A percentile compares a stretch with the other conserved stretches of the same genome.
These are phyloP conservation scores for Microtus oregoni DNA, from an alignment of 2,113 vertebrate genomes.

Conservation along the genomic window DNA sequence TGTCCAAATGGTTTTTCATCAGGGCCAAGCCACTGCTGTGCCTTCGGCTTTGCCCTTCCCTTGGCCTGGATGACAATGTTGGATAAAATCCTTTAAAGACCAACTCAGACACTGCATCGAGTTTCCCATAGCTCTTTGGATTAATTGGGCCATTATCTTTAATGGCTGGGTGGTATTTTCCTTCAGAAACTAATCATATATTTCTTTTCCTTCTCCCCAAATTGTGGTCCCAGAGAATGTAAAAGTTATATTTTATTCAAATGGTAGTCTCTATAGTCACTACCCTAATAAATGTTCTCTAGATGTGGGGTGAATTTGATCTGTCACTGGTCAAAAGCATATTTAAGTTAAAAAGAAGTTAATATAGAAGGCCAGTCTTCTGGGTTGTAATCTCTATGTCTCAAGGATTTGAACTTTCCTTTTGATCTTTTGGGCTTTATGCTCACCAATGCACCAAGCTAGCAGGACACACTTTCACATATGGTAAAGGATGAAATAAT, in stretches of 20 bases:
- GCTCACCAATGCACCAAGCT: neutral
- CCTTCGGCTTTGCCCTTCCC: neutral
- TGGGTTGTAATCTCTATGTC: neutral
- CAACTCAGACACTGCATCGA: neutral
- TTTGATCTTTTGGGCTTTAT: neutral
- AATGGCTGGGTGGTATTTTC: constrained; percentile 22
- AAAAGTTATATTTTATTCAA: neutral
- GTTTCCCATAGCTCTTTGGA: neutral
- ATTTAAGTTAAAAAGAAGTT: neutral
- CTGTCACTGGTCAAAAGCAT: neutral
- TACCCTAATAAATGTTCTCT: neutral
- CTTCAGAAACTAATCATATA: neutral
- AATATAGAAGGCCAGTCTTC: neutral
- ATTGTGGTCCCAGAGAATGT: neutral
- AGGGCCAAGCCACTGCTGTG: neutral
- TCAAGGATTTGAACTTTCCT: neutral
- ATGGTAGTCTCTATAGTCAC: neutral
- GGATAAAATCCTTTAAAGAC: neutral
- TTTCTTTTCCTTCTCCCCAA: neutral
- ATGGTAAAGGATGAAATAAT: neutral
- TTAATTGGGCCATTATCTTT: neutral
- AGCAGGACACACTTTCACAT: neutral
- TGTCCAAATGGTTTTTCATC: neutral
- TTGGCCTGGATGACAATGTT: neutral
- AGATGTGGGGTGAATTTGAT: neutral